Percentiles rank a stretch among this genome's conserved stretches.
Conservation (phyloP, 2,113 vertebrate genomes). For the Corapipo altera region DNA sequence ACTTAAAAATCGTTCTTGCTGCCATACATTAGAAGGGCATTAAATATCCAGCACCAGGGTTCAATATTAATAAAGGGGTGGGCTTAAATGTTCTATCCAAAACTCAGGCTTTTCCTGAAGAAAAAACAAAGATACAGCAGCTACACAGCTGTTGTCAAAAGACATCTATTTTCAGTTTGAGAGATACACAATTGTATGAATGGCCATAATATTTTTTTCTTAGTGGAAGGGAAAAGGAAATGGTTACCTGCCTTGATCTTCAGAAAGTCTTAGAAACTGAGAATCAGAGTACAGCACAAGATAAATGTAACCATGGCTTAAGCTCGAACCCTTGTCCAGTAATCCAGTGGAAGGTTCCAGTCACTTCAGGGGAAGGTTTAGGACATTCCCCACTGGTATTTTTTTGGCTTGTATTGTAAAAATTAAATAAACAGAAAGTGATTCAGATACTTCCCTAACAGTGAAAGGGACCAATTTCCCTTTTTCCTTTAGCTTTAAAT, state of each 20-base stretch:
- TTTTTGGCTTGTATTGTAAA: background rate
- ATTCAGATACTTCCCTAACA: background rate
- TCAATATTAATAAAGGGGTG: slow-evolving; percentile 46
- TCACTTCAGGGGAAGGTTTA: background rate
- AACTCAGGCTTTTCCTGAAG: background rate
- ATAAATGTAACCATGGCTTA: background rate
- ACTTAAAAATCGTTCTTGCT: background rate
- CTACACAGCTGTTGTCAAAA: background rate
- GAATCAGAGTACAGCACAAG: background rate
- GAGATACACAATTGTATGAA: background rate
- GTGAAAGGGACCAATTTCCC: background rate
- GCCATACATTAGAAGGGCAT: background rate
- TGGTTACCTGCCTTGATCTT: slow-evolving; percentile 6
- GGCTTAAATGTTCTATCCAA: slow-evolving; percentile 14
- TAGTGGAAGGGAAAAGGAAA: background rate
- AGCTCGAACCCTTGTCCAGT: background rate
- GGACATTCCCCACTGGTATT: background rate
- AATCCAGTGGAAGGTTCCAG: background rate
- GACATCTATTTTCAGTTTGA: background rate
- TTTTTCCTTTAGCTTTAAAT: slow-evolving; percentile 8
- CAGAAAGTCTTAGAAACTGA: background rate
- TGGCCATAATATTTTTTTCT: background rate
- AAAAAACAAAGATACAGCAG: background rate
- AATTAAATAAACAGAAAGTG: slow-evolving; percentile 21
- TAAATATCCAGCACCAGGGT: background rate